Evolutionary conservation across 2,797 vertebrate species (phyloP), one percentile per base, ranked within the genome.

Genomic region (Uromys caudimaculatus): DNA sequence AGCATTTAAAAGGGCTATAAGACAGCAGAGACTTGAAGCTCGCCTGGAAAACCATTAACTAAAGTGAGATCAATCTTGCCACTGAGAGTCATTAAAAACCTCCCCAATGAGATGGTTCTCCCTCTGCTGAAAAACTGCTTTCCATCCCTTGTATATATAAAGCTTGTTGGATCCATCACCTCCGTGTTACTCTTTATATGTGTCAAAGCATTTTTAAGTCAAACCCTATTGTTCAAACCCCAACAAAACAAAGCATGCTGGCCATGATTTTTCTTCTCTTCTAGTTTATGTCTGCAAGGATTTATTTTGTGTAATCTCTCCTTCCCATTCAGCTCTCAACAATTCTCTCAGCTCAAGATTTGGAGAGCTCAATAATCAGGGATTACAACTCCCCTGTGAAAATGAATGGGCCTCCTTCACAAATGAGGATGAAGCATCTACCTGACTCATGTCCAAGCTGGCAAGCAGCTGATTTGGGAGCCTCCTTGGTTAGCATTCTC

Each of bases 1-100:
- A 94, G 64, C 81, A 96, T 93, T 97, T 76, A 94, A 62, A 95
- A 96, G 67, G 64, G 69, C 92, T 89, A 47, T 64, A 93, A 91
- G 71, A 93, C 35, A 95, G 78, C 78, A 95, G 92, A 96, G 84
- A 96, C 92, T 95, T 32, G 69, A 97, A 94, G 62, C 89, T 96
- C 11, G 14, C 69, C 47, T 93, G 47, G 91, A 78, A 97, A 96
- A 96, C 94, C 73, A 96, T 92, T 97, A 97, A 96, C 82, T 95
- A 95, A 97, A 97, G 58, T 92, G 81, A 97, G 92, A 97, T 90
- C 94, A 96, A 96, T 96, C 90, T 97, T 95, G 84, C 91, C 62
- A 67, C 29, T 83, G 71, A 94, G 77, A 93, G 75, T 97, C 94
- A 97, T 87, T 96, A 93, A 83, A 96, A 96, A 77, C 10, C 62